Base-by-base conservation (phyloP, 2,113 vertebrate species). In the Myotis brandtii region DNA sequence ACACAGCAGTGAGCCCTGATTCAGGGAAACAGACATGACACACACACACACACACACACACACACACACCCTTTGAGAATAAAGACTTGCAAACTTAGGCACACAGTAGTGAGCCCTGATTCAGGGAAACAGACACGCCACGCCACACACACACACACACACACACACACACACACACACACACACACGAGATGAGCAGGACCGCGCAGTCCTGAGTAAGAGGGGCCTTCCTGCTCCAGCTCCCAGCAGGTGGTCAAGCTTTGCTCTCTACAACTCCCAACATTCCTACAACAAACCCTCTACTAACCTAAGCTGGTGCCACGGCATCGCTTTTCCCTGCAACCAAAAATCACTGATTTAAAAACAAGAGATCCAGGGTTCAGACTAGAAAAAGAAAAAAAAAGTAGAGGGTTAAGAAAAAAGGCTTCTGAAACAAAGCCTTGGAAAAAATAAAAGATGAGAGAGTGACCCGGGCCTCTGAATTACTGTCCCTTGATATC, bases 401-500 rank as follows among this genome's bases (percentile, higher is more conserved):
- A 48, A 90, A 67, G 25, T 23, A 18, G 52, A 82, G 6, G 32
- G n/a, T 70, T 6, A 92, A 77, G 52, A 23, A 84, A 32, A 92
- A 40, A 73, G 40, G 23, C 59, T 86, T 88, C 30, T 70, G 21
- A 90, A 93, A 86, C 48, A 80, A 89, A 93, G 25, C 32, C 73
- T 62, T n/a, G 34, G 17, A 32, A 27, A 76, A 80, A 79, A 82
- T 7, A 67, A 91, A 87, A 90, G 66, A 82, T n/a, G 32, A 75
- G 43, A 72, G 16, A 72, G 46, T 72, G 9, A 80, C 17, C 12
- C 2, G n/a, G 16, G 52, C 11, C 56, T 92, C 93, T 86, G 56
- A 23, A 37, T 20, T 10, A 62, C 52, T 30, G 4, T 69, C 34
- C 30, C 46, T 30, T 20, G 59, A 43, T 8, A 54, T 18, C 18